phyloP scores from a whole-genome alignment of 2,888 invertebrate genomes.

The Apocheima hispidaria region DNA sequence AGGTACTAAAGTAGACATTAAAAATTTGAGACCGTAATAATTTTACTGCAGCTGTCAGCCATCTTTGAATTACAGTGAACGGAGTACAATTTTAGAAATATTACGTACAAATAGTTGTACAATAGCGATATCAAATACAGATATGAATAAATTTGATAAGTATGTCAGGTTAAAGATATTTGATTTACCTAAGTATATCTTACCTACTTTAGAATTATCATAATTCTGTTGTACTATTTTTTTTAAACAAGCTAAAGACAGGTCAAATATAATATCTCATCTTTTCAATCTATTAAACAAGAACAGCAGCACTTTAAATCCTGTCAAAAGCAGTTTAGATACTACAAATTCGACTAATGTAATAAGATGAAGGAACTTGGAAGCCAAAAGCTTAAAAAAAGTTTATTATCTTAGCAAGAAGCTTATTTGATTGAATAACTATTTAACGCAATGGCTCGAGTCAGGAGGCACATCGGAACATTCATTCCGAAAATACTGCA shows the following conservation, averaged over 20 bases:
- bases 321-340: not conserved
- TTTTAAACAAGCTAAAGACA: not conserved
- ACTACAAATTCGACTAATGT: no score
- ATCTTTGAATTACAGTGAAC: not conserved
- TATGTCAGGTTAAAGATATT: constrained; percentile 22
- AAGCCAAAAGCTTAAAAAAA: no score
- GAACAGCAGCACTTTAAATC: not conserved
- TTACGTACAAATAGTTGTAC: no score
- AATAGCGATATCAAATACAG: constrained; percentile 27
- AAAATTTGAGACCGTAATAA: not conserved
- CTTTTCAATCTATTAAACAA: no score
- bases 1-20: not conserved
- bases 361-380: no score
- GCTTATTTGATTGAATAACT: no score
- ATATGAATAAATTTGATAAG: constrained; percentile 33
- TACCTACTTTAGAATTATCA: no score
- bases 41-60: no score
- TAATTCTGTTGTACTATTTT: not conserved
- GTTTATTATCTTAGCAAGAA: no score
- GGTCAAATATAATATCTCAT: not conserved
- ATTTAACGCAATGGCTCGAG: no score
- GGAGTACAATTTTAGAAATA: no score
- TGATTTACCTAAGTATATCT: no score
- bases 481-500: not conserved
- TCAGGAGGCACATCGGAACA: not conserved